Base-by-base conservation (phyloP, 2,113 vertebrate species). In the Rhinolophus sinicus region DNA sequence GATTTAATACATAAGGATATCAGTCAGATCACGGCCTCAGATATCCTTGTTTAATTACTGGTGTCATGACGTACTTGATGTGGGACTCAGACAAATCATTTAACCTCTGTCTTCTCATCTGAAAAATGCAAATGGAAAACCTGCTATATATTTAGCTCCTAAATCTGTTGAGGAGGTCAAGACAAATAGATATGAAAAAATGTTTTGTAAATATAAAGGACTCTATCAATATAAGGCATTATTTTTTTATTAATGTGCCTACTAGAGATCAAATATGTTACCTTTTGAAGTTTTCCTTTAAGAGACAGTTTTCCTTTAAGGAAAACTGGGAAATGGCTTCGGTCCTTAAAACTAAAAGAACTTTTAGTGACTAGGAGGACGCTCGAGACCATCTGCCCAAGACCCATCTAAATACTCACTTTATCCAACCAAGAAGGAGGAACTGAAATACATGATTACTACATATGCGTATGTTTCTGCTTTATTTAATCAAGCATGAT, bases 41-140 rank as follows among this genome's bases (percentile, higher is more conserved):
- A 92, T 95, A 65, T 90, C 75, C 52, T 95, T 83, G 33, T 84
- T 85, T 87, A 93, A 35, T 78, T 84, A 56, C 80, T 72, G 52
- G 26, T 73, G 60, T 28, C 38, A 56, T 81, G 88, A 90, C 54
- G 97, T 90, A 92, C n/a, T n/a, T 1, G 1, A 80, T 93, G 44
- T 52, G 26, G 44, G 56, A 67, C 94, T 56, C 47, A 16, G 56
- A 78, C 70, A 67, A 88, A 40, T 88, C 80, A 92, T 90, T 94
- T 97, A 76, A 90, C 35, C 40, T 94, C 56, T n/a, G 21, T 92
- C 80, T 96, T 44, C 62, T 93, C 77, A 95, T 73, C 65, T 91
- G 56, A 83, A 96, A 93, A 91, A 90, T 5, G 60, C 54, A 94
- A 73, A 94, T 75, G 78, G 28, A 80, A 93, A 75, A 14, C 22